phyloP scores from a whole-genome alignment of 2,113 vertebrate genomes.

The Hyperopisus bebe region DNA sequence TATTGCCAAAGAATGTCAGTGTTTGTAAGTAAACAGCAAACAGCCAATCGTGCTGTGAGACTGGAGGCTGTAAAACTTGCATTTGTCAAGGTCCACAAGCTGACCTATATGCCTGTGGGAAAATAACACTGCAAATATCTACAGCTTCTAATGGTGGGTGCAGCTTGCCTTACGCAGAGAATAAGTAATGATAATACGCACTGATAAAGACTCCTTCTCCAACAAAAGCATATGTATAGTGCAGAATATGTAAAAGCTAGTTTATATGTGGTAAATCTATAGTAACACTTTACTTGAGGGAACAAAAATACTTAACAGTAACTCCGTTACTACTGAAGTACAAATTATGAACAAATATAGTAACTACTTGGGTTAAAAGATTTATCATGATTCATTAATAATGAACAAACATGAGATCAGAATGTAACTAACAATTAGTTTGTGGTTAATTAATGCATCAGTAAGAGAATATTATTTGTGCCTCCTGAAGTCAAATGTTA shows the following conservation, averaged over 20 bases:
- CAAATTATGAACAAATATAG: neutral
- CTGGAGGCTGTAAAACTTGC: neutral
- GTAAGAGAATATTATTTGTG: neutral
- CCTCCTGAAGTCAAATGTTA: neutral
- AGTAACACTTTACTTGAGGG: neutral
- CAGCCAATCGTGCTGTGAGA: neutral
- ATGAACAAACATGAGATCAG: neutral
- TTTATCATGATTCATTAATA: neutral
- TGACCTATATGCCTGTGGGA: constrained; percentile 2
- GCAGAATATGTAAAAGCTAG: neutral
- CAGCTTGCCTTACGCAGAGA: neutral
- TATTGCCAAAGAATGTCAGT: neutral
- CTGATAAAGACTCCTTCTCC: neutral
- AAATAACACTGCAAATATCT: neutral
- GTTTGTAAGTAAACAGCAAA: neutral
- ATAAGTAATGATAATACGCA: neutral
- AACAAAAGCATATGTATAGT: neutral
- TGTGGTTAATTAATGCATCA: neutral
- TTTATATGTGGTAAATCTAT: neutral
- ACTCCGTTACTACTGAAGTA: neutral
- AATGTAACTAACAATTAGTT: neutral
- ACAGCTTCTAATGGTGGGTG: neutral
- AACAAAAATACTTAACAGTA: neutral
- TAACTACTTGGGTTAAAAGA: neutral
- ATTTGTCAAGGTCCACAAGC: neutral